phyloP scores from a whole-genome alignment of 2,888 invertebrate species.

The Acleris sparsana region DNA sequence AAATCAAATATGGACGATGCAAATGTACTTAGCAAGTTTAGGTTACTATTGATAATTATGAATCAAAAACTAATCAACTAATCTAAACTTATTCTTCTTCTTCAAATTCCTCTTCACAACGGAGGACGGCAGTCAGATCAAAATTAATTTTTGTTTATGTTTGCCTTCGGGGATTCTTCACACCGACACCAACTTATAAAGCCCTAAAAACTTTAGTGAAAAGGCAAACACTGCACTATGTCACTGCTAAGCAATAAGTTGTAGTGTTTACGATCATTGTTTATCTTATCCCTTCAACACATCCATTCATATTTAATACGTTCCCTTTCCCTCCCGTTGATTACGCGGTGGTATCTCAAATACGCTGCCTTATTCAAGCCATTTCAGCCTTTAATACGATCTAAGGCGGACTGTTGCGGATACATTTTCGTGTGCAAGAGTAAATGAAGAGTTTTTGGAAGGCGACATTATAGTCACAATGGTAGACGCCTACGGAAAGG shows the following conservation, averaged over 20 bases:
- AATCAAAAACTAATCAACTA: no score
- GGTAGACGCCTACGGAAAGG: constrained; percentile 43
- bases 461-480: constrained; percentile 49
- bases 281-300: constrained; percentile 44
- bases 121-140: no score
- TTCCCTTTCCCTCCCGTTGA: constrained; percentile 50
- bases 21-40: no score
- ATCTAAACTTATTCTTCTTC: no score
- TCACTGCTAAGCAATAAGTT: constrained; percentile 19
- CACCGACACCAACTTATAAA: no score
- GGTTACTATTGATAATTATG: no score
- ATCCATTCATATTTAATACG: constrained; percentile 36
- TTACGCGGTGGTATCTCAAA: constrained; percentile 51
- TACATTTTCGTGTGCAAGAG: constrained; percentile 31
- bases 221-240: constrained; percentile 5
- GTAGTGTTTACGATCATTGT: constrained; percentile 41
- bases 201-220: no score
- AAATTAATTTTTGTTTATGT: no score
- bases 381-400: constrained; percentile 13
- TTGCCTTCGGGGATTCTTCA: no score
- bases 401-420: constrained; percentile 14
- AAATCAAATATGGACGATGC: no score
- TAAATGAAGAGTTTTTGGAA: constrained; percentile 47
- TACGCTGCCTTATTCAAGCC: constrained; percentile 37
- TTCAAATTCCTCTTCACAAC: no score